Conservation (phyloP, 2,797 vertebrate genomes). For the Sebastes hopkinsi region DNA sequence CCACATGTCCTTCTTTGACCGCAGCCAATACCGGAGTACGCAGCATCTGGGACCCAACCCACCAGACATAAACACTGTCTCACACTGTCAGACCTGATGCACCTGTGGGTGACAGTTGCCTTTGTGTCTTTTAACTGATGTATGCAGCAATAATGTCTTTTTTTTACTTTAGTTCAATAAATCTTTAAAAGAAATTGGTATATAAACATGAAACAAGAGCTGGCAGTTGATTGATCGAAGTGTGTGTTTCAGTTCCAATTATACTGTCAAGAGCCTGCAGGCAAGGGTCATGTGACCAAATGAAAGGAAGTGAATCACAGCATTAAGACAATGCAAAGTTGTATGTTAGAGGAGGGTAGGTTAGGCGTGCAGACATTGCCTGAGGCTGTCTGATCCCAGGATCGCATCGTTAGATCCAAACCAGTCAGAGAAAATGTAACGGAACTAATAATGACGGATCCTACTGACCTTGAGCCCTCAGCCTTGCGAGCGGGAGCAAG, state of each 20-base stretch:
- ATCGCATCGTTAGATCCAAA: slow-evolving; percentile 49
- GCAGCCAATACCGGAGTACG: slow-evolving; percentile 3
- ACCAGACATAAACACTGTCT: neutral
- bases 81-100: neutral
- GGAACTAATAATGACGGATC: slow-evolving; percentile 63
- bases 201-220: neutral
- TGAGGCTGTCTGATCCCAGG: slow-evolving; percentile 49
- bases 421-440: slow-evolving; percentile 59
- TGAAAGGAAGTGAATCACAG: slow-evolving; percentile 25
- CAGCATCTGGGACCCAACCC: slow-evolving; percentile 11
- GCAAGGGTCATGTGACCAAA: slow-evolving; percentile 17
- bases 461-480: slow-evolving; percentile 53
- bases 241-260: slow-evolving; percentile 9
- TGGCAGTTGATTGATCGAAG: neutral
- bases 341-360: slow-evolving; percentile 3
- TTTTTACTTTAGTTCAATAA: neutral
- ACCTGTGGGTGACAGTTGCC: neutral
- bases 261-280: slow-evolving; percentile 26
- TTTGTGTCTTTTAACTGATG: neutral
- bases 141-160: neutral
- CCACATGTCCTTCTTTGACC: slow-evolving; percentile 39
- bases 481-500: slow-evolving; percentile 21
- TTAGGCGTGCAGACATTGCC: slow-evolving; percentile 35
- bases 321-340: slow-evolving; percentile 22
- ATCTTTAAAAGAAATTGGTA: neutral